Percentiles rank a stretch among this genome's conserved stretches.
phyloP scores from a whole-genome alignment of 1,140 invertebrate species.

The Chlorops oryzae region DNA sequence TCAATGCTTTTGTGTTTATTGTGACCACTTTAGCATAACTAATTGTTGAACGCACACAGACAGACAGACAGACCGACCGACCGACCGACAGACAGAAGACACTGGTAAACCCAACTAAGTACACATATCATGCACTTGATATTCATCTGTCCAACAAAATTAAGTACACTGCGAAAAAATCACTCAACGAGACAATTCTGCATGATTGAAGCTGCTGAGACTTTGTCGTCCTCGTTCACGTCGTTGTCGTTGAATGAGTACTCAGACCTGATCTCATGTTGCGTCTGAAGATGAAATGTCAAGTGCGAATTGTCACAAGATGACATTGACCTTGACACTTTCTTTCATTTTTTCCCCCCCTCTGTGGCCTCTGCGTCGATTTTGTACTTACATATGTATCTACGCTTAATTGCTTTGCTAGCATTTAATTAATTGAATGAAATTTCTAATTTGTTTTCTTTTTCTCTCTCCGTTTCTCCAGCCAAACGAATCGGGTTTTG shows the following conservation, averaged over 20 bases:
- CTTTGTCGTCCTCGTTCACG: no score
- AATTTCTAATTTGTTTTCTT: conserved; percentile 12
- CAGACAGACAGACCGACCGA: not conserved
- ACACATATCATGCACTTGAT: no score
- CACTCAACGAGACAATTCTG: no score
- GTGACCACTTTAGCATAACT: not conserved
- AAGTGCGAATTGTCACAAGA: not conserved
- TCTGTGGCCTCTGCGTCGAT: not conserved
- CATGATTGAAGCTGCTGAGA: no score
- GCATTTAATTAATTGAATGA: no score
- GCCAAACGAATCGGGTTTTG: conserved; percentile 65
- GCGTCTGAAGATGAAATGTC: no score
- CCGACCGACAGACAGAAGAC: not conserved
- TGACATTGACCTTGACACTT: not conserved
- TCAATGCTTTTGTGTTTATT: not conserved
- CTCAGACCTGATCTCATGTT: no score
- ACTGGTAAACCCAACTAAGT: no score
- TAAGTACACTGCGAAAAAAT: no score
- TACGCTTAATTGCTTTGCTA: no score
- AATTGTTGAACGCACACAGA: not conserved
- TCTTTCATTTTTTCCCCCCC: not conserved
- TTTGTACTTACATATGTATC: not conserved
- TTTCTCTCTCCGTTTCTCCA: conserved; percentile 31
- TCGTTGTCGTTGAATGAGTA: no score
- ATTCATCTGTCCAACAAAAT: no score